Conservation (phyloP, 2,888 invertebrate genomes). For the Limenitis camilla region DNA sequence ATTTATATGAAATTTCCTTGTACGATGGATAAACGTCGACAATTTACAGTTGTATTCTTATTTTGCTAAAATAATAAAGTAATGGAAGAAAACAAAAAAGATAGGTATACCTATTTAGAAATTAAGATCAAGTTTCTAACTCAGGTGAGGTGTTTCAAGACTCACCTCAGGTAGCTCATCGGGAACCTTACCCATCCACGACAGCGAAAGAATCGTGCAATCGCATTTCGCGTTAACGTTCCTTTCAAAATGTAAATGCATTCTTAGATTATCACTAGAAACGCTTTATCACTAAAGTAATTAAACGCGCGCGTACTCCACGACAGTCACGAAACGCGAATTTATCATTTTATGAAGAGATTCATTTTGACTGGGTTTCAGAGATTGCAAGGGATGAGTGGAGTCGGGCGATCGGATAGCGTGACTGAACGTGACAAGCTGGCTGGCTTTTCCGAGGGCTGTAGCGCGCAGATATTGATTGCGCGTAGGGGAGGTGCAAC, state of each 20-base stretch:
- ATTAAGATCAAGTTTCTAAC: background rate
- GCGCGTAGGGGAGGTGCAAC: constrained; percentile 41
- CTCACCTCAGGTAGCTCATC: constrained; percentile 95
- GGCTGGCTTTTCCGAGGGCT: constrained; percentile 36
- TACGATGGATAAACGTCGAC: too few relatives aligned
- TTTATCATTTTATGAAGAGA: constrained; percentile 37
- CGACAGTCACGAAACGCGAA: constrained; percentile 12
- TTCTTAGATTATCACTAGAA: constrained; percentile 56
- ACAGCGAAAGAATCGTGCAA: constrained; percentile 93
- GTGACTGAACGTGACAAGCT: constrained; percentile 57
- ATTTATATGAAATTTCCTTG: too few relatives aligned
- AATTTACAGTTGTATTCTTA: too few relatives aligned
- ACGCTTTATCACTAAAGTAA: constrained; percentile 26
- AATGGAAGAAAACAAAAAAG: too few relatives aligned
- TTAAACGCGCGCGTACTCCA: constrained; percentile 28
- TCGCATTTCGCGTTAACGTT: constrained; percentile 95
- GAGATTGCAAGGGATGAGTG: constrained; percentile 31
- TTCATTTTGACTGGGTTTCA: constrained; percentile 17
- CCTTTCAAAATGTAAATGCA: constrained; percentile 98
- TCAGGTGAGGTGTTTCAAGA: constrained; percentile 9
- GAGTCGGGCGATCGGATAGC: constrained; percentile 44
- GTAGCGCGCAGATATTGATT: constrained; percentile 64
- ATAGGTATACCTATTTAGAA: too few relatives aligned
- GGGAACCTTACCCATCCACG: constrained; percentile 99
- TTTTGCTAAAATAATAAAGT: too few relatives aligned